Base-by-base conservation (phyloP, 2,888 invertebrate species). In the Conistra vaccinii region DNA sequence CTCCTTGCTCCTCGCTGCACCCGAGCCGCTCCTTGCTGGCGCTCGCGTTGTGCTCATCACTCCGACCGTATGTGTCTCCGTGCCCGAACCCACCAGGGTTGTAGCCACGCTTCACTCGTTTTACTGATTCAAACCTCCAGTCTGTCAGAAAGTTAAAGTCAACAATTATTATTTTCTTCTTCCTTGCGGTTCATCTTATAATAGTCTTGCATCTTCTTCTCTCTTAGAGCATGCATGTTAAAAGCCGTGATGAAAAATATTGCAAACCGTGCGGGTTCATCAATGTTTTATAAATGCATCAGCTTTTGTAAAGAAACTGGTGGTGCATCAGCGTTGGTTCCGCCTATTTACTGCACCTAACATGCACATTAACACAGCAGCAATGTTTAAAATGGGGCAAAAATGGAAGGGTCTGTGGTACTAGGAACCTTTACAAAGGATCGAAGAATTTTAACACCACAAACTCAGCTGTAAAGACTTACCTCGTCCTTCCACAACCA, bases 31-130 rank as follows among this genome's bases (percentile, higher is more conserved):
- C 93, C 14, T 85, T 85, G 71, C 93, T 92, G 58, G 84, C 84
- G 74, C 91, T 94, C 12, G 89, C 90, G 63, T 93, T 92, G 1
- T 88, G 89, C 57, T 94, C 92, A 60, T 91, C 88, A 83, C 89
- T 92, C n/a, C 87, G 88, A 0, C 87, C 88, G 76, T 87, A 92
- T 6, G 87, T 86, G 69, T 88, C 85, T 35, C 84, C 58, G 26
- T 82, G 83, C 29, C 87, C 88, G 62, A 85, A 88, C 10, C 85
- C 89, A 73, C 88, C 87, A 69, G 83, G 89, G 71, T 91, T 91
- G 83, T 86, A 93, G 53, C 92, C 92, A 53, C 94, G 92, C 75
- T 88, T 92, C 53, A 86, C 74, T 71, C 91, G 87, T 23, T 83
- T 84, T 1, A 86, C 89, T 89, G 84, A 65, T 71, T 80, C 60